Conservation (phyloP, 2,113 vertebrate species). For the Ceyx margarethae region DNA sequence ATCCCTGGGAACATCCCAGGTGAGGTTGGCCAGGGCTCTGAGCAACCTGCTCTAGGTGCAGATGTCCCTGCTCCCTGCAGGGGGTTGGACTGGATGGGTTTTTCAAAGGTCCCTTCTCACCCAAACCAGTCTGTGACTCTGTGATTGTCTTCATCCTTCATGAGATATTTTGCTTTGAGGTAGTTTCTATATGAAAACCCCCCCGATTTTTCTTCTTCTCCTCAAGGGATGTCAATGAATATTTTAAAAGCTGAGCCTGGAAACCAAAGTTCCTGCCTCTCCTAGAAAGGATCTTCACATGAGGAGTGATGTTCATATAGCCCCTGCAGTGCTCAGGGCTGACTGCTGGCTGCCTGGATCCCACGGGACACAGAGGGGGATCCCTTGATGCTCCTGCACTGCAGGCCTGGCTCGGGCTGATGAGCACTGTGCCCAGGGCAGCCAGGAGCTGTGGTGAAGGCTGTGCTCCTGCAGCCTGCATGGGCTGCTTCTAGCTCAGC, state of each 20-base stretch:
- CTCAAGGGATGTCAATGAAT: neutral
- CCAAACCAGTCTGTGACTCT: neutral
- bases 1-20: neutral
- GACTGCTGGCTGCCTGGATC: neutral
- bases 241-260: neutral
- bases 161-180: neutral
- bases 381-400: fast-evolving
- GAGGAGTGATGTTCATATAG: fast-evolving
- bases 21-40: neutral
- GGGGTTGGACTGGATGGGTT: neutral
- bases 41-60: neutral
- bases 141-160: neutral
- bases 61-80: neutral
- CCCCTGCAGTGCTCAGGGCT: neutral
- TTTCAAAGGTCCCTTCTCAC: neutral
- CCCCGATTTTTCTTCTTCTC: neutral
- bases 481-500: neutral
- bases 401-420: neutral
- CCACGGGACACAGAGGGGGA: neutral
- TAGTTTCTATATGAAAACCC: neutral
- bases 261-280: neutral
- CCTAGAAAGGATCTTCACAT: neutral
- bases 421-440: fast-evolving
- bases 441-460: neutral
- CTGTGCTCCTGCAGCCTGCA: neutral